Evolutionary conservation across 2,888 invertebrate species (phyloP), one percentile per base, ranked within the genome.

Genomic region (Drosophila infuscata): DNA sequence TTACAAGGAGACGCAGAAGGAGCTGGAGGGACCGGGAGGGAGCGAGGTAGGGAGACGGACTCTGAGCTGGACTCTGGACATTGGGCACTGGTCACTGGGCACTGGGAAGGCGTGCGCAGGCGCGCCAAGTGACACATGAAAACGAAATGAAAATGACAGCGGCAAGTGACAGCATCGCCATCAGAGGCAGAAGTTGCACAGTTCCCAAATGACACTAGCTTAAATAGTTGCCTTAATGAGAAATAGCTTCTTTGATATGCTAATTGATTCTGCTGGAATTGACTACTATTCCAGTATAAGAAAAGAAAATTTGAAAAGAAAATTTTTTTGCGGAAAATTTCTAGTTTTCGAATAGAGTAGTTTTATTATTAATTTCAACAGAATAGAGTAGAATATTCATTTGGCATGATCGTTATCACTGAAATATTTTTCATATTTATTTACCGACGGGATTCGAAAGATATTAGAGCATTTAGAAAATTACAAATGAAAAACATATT

Each of bases 131-230:
- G 88, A 88, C 87, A 87, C 81, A 85, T 85, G 88, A 88, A 85
- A 85, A 88, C 88, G 87, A 88, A 86, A 83, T 81, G 87, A 86
- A 86, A 87, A 81, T 88, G 87, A 89, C 87, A 88, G 81, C 78
- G 59, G 82, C 89, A 87, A 83, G 87, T 83, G 87, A 87, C 88
- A 88, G 78, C 74, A 81, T 79, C 75, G 84, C 78, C 78, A 70
- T 81, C 81, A 83, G 85, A 65, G 84, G 79, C 70, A 76, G 64
- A 58, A 59, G 49, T 61, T 48, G 64, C 51, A 38, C 54, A 57
- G 67, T 32, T 30, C 20, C 32, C 11, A 48, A 67, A 67, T 73
- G 67, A 67, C 73, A 67, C 59, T 41, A 29, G 73, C 48, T 48
- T 59, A 52, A 74, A 66, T 29, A 38, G 38, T 36, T n/a, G 35